Evolutionary conservation across 1,140 invertebrate genomes (phyloP).

Genomic region (Drosophila subpulchrella): DNA sequence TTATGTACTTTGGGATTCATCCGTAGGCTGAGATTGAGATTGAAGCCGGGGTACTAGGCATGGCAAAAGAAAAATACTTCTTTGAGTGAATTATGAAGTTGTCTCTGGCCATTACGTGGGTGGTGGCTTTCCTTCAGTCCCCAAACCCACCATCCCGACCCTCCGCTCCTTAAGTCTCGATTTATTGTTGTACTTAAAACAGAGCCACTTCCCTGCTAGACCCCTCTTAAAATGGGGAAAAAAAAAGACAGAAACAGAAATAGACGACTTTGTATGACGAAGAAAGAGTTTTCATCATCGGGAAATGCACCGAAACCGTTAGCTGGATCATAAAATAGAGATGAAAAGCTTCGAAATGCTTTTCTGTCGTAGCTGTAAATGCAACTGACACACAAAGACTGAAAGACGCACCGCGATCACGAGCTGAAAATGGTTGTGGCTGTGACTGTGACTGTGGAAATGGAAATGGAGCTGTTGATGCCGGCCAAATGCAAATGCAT

Average conservation of each 20-base stretch:
- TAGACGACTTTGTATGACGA: constrained; percentile 53
- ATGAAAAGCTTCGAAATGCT: constrained; percentile 55
- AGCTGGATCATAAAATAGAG: constrained; percentile 62
- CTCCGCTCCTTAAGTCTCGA: constrained; percentile 54
- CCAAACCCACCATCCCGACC: background rate
- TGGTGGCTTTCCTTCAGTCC: constrained; percentile 26
- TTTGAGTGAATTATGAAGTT: constrained; percentile 79
- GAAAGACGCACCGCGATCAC: constrained; percentile 37
- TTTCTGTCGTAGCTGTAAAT: constrained; percentile 62
- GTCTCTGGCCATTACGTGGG: constrained; percentile 65
- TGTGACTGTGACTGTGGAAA: constrained; percentile 15
- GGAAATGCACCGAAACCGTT: constrained; percentile 59
- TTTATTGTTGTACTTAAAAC: constrained; percentile 73
- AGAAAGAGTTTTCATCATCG: constrained; percentile 63
- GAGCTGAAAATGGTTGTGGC: constrained; percentile 9
- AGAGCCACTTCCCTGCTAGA: background rate
- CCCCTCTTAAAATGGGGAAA: background rate
- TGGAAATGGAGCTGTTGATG: constrained; percentile 27
- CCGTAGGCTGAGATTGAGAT: constrained; percentile 46
- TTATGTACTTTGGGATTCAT: constrained; percentile 48
- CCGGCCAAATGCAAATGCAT: constrained; percentile 65
- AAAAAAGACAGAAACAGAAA: background rate
- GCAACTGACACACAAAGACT: constrained; percentile 72
- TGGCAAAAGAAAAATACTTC: background rate
- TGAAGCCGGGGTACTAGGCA: constrained; percentile 7